Evolutionary conservation across 2,113 vertebrate species (phyloP).

Genomic region (Coracopsis vasa): DNA sequence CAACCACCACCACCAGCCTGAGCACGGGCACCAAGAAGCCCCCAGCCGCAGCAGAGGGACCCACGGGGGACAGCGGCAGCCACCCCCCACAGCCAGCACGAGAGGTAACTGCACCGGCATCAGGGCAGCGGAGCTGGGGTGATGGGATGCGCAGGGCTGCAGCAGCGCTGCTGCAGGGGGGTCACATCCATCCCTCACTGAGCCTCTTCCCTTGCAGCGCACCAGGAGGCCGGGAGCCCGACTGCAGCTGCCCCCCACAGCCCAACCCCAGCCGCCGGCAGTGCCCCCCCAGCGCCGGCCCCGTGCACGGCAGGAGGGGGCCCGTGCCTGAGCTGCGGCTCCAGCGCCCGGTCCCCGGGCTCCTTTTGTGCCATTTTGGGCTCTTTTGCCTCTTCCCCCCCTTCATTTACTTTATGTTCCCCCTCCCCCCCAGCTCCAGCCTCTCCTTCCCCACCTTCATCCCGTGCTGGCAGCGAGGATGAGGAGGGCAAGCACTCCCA

Average conservation of each 20-base stretch:
- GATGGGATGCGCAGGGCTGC: background rate
- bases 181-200: background rate
- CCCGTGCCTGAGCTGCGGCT: background rate
- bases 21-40: slow-evolving; percentile 47
- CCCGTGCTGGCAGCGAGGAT: background rate
- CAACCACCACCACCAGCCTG: slow-evolving; percentile 62
- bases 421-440: too few relatives aligned
- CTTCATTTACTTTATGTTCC: too few relatives aligned
- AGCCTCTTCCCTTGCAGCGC: background rate
- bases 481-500: background rate
- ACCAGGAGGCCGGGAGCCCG: too few relatives aligned
- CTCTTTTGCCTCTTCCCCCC: too few relatives aligned
- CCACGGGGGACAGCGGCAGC: background rate
- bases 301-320: background rate
- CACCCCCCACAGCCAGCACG: slow-evolving; percentile 72
- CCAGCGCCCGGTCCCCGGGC: background rate
- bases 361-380: background rate
- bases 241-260: background rate
- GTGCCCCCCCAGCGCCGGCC: background rate
- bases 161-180: too few relatives aligned
- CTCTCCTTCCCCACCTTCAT: background rate
- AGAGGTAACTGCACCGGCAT: slow-evolving; percentile 74
- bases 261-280: too few relatives aligned
- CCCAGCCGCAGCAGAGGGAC: background rate
- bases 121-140: too few relatives aligned